Percentiles rank a stretch among this genome's conserved stretches.
These are phyloP conservation scores for Cetoscarus ocellatus DNA, from an alignment of 2,797 vertebrate species.

Conservation along the genomic window DNA sequence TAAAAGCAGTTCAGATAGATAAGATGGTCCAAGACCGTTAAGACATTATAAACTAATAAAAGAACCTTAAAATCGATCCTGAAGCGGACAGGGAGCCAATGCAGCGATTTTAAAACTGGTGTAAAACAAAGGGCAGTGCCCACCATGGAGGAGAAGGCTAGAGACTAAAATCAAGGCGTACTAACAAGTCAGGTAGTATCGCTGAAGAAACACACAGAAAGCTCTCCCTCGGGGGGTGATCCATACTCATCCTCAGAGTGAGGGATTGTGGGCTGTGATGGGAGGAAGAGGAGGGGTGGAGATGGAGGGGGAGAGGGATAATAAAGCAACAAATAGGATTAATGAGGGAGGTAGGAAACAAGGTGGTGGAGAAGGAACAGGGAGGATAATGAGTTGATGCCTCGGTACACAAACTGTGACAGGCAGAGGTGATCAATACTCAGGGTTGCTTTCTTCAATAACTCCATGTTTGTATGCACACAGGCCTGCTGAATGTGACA, in stretches of 20 bases:
- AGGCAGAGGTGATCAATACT: slow-evolving; percentile 32
- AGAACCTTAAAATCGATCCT: too few relatives aligned
- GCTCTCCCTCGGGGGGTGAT: slow-evolving; percentile 71
- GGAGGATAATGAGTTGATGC: slow-evolving; percentile 52
- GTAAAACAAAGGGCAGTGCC: too few relatives aligned
- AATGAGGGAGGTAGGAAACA: slow-evolving; percentile 63
- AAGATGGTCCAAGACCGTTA: too few relatives aligned
- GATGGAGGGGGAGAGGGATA: slow-evolving; percentile 44
- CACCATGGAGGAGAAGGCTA: too few relatives aligned
- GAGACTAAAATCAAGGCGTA: too few relatives aligned
- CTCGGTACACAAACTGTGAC: slow-evolving; percentile 46
- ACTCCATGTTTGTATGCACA: slow-evolving; percentile 29
- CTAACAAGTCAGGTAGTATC: slow-evolving; percentile 82
- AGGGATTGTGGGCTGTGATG: slow-evolving; percentile 67
- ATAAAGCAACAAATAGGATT: slow-evolving; percentile 74
- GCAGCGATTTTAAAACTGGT: too few relatives aligned
- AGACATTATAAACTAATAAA: too few relatives aligned
- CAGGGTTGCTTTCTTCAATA: neutral
- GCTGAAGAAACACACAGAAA: slow-evolving; percentile 82
- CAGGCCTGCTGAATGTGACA: slow-evolving; percentile 84
- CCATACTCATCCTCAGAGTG: slow-evolving; percentile 73
- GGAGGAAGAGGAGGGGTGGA: slow-evolving; percentile 37
- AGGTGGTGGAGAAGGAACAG: slow-evolving; percentile 44
- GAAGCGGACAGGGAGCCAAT: too few relatives aligned
- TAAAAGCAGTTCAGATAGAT: too few relatives aligned